Percentiles rank a stretch among this genome's conserved stretches.
These are phyloP conservation scores for Cephus sareptanus DNA, from an alignment of 2,888 invertebrate genomes.

Conservation along the genomic window DNA sequence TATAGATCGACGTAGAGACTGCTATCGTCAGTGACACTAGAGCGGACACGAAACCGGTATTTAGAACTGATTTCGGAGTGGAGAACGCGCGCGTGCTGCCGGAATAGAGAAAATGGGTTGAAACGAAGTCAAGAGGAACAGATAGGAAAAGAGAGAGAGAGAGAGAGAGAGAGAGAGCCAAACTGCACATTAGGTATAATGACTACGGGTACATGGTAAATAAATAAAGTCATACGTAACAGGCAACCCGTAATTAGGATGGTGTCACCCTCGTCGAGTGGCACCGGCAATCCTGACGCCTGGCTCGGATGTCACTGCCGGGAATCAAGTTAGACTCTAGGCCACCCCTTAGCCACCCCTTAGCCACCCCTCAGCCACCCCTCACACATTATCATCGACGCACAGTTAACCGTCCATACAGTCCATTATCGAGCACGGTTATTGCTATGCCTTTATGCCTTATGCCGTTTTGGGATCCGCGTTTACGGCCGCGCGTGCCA, in stretches of 20 bases:
- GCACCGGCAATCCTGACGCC: constrained; percentile 23
- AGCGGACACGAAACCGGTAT: constrained; percentile 14
- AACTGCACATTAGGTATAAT: constrained; percentile 53
- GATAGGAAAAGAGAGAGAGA: neutral
- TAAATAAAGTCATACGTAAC: constrained; percentile 56
- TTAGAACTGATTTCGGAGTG: constrained; percentile 42
- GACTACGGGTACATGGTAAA: constrained; percentile 45
- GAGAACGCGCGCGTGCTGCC: constrained; percentile 24
- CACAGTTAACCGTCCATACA: constrained; percentile 11
- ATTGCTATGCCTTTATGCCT: constrained; percentile 10
- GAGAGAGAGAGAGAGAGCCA: constrained; percentile 24
- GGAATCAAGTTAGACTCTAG: constrained; percentile 30
- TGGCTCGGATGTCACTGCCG: constrained; percentile 27
- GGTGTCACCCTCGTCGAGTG: constrained; percentile 45
- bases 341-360: constrained; percentile 15
- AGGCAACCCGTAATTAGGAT: constrained; percentile 56
- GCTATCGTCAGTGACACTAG: neutral
- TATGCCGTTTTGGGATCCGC: neutral
- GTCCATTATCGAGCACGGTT: constrained; percentile 17
- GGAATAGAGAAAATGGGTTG: neutral
- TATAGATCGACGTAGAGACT: neutral
- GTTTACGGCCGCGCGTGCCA: neutral
- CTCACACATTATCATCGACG: constrained; percentile 26
- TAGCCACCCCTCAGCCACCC: neutral
- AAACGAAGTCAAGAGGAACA: neutral